Evolutionary conservation across 2,113 vertebrate species (phyloP).

Genomic region (Menidia beryllina): DNA sequence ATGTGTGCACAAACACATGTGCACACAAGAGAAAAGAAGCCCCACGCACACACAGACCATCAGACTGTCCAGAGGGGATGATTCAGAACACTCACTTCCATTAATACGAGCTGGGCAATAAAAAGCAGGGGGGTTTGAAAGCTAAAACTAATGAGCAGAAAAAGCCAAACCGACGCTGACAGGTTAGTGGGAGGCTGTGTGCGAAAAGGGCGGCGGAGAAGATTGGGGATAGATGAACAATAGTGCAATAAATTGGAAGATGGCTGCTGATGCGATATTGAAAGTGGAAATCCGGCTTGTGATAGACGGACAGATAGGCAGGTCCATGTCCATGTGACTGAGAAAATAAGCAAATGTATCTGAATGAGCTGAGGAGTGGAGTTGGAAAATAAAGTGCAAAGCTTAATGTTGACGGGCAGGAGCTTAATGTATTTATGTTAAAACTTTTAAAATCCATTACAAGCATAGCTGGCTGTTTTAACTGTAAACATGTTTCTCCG

Average conservation of each 20-base stretch:
- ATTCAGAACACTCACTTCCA: constrained; percentile 43
- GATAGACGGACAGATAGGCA: neutral
- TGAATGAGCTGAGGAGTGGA: constrained; percentile 7
- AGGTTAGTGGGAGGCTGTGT: neutral
- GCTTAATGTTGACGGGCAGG: neutral
- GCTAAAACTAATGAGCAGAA: constrained; percentile 17
- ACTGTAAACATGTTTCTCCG: neutral
- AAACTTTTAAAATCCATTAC: neutral
- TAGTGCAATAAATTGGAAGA: neutral
- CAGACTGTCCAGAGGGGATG: constrained; percentile 35
- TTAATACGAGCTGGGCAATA: constrained; percentile 20
- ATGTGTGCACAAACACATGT: constrained; percentile 19
- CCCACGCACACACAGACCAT: neutral
- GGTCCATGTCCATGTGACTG: neutral
- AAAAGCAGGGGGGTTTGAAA: constrained; percentile 6
- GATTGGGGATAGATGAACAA: neutral
- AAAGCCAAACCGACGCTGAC: constrained; percentile 1
- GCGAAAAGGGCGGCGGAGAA: neutral
- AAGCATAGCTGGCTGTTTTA: neutral
- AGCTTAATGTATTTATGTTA: neutral
- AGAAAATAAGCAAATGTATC: neutral
- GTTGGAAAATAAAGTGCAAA: neutral
- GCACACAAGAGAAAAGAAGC: neutral
- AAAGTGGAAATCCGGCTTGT: neutral
- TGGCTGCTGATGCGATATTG: neutral